phyloP scores from a whole-genome alignment of 1,140 invertebrate genomes.

The Apocrypta bakeri region DNA sequence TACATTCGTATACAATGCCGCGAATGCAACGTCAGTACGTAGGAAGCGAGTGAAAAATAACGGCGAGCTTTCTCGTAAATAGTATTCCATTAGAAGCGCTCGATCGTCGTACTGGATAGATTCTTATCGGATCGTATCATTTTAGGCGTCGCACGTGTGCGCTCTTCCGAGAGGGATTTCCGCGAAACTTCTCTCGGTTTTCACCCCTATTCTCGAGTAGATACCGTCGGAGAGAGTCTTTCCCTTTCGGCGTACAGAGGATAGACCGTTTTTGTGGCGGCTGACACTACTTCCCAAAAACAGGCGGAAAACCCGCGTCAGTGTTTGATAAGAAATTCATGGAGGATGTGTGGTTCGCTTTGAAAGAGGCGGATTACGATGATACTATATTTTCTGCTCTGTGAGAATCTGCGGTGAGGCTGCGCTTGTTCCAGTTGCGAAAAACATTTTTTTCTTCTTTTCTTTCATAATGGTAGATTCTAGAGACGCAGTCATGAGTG shows the following conservation, averaged over 20 bases:
- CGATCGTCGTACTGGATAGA: too few relatives aligned
- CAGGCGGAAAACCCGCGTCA: constrained; percentile 9
- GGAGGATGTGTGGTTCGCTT: not conserved
- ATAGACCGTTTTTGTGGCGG: not conserved
- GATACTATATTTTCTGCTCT: not conserved
- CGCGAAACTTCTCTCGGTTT: not conserved
- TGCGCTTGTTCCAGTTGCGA: too few relatives aligned
- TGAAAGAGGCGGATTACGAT: not conserved
- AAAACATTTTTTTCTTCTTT: not conserved
- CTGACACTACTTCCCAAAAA: not conserved
- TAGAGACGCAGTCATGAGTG: too few relatives aligned
- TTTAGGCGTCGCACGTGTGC: too few relatives aligned
- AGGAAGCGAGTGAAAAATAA: not conserved
- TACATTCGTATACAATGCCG: not conserved
- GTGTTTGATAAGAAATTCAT: not conserved
- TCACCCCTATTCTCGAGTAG: not conserved
- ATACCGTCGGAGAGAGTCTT: not conserved
- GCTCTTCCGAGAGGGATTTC: not conserved
- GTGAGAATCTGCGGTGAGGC: not conserved
- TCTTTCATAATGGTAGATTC: too few relatives aligned
- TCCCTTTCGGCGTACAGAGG: not conserved
- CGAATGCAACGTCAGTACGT: not conserved
- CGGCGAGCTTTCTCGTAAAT: not conserved
- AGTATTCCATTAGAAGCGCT: too few relatives aligned
- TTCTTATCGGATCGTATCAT: too few relatives aligned